A percentile compares a stretch with the other conserved stretches of the same genome.
Evolutionary conservation across 2,888 invertebrate genomes (phyloP).

Genomic region (Leptothorax acervorum): DNA sequence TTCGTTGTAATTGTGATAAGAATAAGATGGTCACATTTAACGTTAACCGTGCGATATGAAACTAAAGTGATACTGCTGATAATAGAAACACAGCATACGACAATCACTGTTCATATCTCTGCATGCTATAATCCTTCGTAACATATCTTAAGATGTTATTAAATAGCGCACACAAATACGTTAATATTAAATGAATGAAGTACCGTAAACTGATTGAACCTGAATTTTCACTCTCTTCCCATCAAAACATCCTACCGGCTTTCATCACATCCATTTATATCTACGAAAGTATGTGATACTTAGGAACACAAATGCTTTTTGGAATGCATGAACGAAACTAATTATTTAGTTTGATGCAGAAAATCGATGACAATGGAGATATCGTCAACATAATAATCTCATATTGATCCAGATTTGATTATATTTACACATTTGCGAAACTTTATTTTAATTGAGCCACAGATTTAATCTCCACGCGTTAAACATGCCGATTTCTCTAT

Average conservation of each 20-base stretch:
- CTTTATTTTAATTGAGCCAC: not conserved
- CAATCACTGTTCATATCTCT: not conserved
- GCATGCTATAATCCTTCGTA: not conserved
- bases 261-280: not conserved
- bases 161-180: not conserved
- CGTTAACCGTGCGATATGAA: not conserved
- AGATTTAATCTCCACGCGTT: not conserved
- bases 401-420: not conserved
- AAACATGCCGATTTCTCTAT: not conserved
- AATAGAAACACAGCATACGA: not conserved
- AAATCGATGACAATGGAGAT: not conserved
- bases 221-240: not conserved
- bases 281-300: not conserved
- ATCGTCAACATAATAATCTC: not conserved
- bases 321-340: not conserved
- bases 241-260: not conserved
- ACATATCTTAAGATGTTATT: not conserved
- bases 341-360: not conserved
- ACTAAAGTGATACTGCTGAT: not conserved
- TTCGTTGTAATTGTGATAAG: not conserved
- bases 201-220: not conserved
- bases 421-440: not conserved
- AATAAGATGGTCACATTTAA: constrained; percentile 8
- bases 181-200: constrained; percentile 3
- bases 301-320: not conserved